Evolutionary conservation across 2,888 invertebrate species (phyloP), one percentile per base, ranked within the genome.

Genomic region (Pristionchus entomophagus): DNA sequence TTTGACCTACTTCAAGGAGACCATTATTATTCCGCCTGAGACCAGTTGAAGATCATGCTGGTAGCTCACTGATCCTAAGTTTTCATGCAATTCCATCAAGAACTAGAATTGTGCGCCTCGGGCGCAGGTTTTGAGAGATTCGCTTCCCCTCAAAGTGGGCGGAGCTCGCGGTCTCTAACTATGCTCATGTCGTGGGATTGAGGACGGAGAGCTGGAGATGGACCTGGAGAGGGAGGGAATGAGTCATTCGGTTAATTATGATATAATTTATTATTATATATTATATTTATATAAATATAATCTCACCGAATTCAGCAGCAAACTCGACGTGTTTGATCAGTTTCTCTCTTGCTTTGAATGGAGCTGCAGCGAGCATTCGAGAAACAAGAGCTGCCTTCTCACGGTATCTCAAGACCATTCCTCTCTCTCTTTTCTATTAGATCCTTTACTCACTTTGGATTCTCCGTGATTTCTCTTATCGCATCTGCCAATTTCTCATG

Each of bases 381-480:
- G 73, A 38, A 26, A 73, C 45, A 12, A 38, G 73, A n/a, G 38
- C n/a, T 10, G 41, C 73, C 12, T 73, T 73, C 73, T 73, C 73
- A n/a, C 26, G 41, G 26, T 73, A 73, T 73, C 73, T 73, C 5
- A 12, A 73, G 35, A 26, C 6, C 1, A 19, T 10, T 45, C 12
- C 73, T 45, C 26, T 22, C 22, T n/a, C 41, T 26, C 26, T 14
- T 12, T 14, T 26, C 41, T n/a, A 6, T 26, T n/a, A 14, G 19
- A n/a, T 35, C 26, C 45, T 22, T 8, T 22, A 45, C 73, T 73
- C 26, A 73, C 73, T 73, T 73, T n/a, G 73, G 73, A 45, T 73
- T 73, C 41, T 73, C 73, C 19, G 73, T 73, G 32, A 73, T 41
- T 73, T 69, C 69, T 69, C 69, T 69, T 38, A 69, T 69, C 5